phyloP scores from a whole-genome alignment of 37 sponge, comb jelly and placozoan genomes.

The Mnemiopsis leidyi region DNA sequence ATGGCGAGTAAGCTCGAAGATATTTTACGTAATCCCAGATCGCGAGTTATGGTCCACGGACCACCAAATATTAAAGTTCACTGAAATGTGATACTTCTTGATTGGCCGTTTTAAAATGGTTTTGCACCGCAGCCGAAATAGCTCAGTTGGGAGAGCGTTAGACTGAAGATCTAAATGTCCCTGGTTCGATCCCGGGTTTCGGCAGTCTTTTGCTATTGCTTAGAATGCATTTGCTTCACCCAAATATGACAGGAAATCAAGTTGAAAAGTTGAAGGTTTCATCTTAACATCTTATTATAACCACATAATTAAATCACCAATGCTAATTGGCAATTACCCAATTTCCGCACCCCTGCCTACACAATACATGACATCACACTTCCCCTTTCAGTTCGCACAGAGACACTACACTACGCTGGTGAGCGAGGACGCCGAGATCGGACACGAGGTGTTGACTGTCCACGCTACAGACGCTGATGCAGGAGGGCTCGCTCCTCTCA shows the following conservation, averaged over 20 bases:
- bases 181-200: constrained; percentile 82
- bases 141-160: constrained; percentile 88
- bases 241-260: neutral
- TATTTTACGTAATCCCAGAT: too few relatives aligned
- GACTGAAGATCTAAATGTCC: constrained; percentile 87
- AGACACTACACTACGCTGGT: constrained; percentile 55
- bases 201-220: constrained; percentile 73
- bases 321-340: too few relatives aligned
- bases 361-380: too few relatives aligned
- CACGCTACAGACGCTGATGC: constrained; percentile 6
- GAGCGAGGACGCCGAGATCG: neutral
- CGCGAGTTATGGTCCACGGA: too few relatives aligned
- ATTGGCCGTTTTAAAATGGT: too few relatives aligned
- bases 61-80: too few relatives aligned
- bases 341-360: too few relatives aligned
- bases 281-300: too few relatives aligned
- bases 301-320: too few relatives aligned
- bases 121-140: constrained; percentile 73
- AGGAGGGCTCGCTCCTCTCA: neutral
- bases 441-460: neutral
- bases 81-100: too few relatives aligned
- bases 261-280: constrained; percentile 67
- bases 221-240: neutral
- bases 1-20: too few relatives aligned
- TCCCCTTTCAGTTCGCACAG: neutral